These are phyloP conservation scores for Microvelia longipes DNA, from an alignment of 1,140 invertebrate species.

Conservation along the genomic window DNA sequence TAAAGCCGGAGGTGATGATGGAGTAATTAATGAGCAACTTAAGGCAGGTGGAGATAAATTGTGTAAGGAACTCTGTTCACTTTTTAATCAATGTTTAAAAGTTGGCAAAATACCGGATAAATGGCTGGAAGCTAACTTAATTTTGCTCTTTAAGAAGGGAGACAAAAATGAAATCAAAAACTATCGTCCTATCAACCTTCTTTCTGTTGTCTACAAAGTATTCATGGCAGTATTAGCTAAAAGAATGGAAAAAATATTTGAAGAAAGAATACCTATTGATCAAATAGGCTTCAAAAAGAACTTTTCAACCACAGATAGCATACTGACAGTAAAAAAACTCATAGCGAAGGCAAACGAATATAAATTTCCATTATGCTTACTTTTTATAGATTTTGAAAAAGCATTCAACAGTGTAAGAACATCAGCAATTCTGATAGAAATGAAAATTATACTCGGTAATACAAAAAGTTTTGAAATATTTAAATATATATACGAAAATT, in stretches of 20 bases:
- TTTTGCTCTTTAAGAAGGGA: not conserved
- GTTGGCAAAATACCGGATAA: not conserved
- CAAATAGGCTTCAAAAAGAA: not conserved
- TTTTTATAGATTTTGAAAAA: not conserved
- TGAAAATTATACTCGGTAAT: no score
- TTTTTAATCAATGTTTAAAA: not conserved
- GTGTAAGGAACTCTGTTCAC: not conserved
- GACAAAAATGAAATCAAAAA: not conserved
- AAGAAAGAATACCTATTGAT: not conserved
- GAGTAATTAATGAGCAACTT: not conserved
- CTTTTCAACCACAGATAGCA: not conserved
- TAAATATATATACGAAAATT: no score
- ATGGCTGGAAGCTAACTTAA: not conserved
- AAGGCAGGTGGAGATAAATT: not conserved
- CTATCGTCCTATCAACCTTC: not conserved
- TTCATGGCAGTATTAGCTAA: not conserved
- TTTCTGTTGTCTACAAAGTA: not conserved
- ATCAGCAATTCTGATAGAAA: no score
- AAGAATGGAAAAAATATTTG: not conserved
- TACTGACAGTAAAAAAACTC: not conserved
- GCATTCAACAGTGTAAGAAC: no score
- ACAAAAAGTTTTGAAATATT: no score
- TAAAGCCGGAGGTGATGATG: not conserved
- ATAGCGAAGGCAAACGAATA: not conserved
- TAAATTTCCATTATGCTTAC: not conserved